Base-by-base conservation (phyloP, 1,140 invertebrate genomes). In the Trichonephila clavipes region DNA sequence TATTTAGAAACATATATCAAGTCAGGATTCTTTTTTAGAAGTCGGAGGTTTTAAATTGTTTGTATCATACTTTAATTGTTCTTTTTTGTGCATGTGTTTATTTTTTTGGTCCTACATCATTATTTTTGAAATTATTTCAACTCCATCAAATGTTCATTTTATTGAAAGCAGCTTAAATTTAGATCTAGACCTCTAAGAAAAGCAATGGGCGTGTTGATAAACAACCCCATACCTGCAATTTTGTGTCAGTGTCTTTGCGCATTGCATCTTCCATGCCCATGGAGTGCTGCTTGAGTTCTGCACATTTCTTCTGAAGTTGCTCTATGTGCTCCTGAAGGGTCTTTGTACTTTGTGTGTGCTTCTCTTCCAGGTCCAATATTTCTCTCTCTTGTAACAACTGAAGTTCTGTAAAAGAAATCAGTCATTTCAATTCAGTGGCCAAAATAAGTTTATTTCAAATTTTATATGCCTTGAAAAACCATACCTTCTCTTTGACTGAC, bases 201-300 rank as follows among this genome's bases (percentile, higher is more conserved):
- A 64, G 21, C 0, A 64, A 64, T 10, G 10, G n/a, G 28, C 7
- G 21, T 21, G 64, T n/a, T 8, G 21, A 24, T 8, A 5, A n/a
- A 12, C 72, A 40, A 4, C 18, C 4, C 1, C n/a, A 4, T n/a
- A 94, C 94, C 88, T 93, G 94, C 21, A 94, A 77, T 87, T 94
- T 94, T 28, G 85, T 44, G 62, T 94, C 92, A 44, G 94, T 94
- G 72, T 92, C 94, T 62, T 90, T 88, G 10, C 86, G 86, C 94
- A 94, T 93, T 44, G 94, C 94, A 16, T 94, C 94, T 28, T 94
- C 94, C 83, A 94, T 90, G 7, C 86, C 40, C 61, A 92, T 44
- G 21, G 90, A 93, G 66, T 94, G 90, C 21, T 94, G 90, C 19
- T 90, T 94, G 12, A 93, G 87, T n/a, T 94, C 94, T 18, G 61